Evolutionary conservation across 2,113 vertebrate species (phyloP).

Genomic region (Peromyscus leucopus): DNA sequence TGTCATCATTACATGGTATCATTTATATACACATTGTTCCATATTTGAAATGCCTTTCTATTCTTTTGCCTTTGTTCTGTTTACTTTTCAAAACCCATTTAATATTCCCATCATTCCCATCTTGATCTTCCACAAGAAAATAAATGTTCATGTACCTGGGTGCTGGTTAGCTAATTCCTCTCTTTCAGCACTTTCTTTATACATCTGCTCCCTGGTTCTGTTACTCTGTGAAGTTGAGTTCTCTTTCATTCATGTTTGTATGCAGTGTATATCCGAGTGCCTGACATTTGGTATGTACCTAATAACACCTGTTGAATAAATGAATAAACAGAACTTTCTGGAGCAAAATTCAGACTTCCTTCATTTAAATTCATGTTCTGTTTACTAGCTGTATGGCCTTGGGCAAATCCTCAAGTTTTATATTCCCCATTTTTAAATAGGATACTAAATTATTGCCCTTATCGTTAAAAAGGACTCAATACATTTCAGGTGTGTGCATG

Average conservation of each 20-base stretch:
- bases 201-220: not conserved
- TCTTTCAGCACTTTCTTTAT: constrained; percentile 24
- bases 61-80: not conserved
- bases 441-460: not conserved
- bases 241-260: constrained; percentile 9
- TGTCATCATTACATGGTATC: constrained; percentile 3
- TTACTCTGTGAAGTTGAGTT: not conserved
- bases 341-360: not conserved
- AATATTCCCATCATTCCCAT: not conserved
- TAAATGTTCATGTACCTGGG: not conserved
- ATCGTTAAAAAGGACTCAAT: constrained; percentile 28
- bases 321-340: constrained; percentile 13
- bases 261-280: not conserved
- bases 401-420: not conserved
- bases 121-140: not conserved
- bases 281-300: not conserved
- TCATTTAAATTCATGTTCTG: not conserved
- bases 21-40: not conserved
- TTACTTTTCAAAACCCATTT: constrained; percentile 34
- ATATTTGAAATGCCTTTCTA: not conserved
- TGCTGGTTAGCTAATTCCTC: not conserved
- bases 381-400: not conserved
- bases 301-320: constrained; percentile 14
- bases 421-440: constrained; percentile 36
- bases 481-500: not conserved